Evolutionary conservation across 2,888 invertebrate species (phyloP).

Genomic region (Temnothorax ravouxi): DNA sequence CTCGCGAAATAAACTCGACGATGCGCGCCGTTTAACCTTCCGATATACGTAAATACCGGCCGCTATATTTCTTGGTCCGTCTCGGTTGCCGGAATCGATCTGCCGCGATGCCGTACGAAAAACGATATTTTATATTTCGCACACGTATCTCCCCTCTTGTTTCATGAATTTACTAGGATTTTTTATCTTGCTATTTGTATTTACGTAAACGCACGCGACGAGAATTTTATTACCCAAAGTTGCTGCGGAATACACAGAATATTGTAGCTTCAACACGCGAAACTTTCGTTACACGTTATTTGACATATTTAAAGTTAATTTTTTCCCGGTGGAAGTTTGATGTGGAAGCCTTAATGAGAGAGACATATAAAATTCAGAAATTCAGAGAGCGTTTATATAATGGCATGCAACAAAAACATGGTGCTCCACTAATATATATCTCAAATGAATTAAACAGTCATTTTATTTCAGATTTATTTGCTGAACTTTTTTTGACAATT

Average conservation of each 20-base stretch:
- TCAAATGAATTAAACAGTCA: neutral
- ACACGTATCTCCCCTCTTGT: conserved; percentile 48
- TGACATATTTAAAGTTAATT: conserved; percentile 28
- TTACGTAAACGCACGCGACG: conserved; percentile 38
- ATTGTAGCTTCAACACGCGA: neutral
- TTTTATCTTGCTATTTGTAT: conserved; percentile 35
- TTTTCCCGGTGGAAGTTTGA: neutral
- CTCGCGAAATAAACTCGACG: conserved; percentile 30
- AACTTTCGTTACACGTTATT: conserved; percentile 24
- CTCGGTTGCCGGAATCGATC: conserved; percentile 13
- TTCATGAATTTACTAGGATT: conserved; percentile 40
- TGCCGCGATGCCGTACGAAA: neutral
- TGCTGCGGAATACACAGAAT: neutral
- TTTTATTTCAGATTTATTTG: neutral
- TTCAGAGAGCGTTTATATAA: neutral
- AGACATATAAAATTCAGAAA: conserved; percentile 10
- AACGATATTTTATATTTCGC: conserved; percentile 42
- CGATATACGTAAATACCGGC: conserved; percentile 10
- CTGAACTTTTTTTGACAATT: neutral
- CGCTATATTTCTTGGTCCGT: conserved; percentile 1
- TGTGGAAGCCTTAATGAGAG: conserved; percentile 8
- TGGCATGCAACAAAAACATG: neutral
- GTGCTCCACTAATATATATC: neutral
- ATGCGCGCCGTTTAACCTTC: conserved; percentile 41
- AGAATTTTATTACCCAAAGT: conserved; percentile 41